Conservation (phyloP, 2,797 vertebrate genomes). For the Pangasius sanitwongsei region DNA sequence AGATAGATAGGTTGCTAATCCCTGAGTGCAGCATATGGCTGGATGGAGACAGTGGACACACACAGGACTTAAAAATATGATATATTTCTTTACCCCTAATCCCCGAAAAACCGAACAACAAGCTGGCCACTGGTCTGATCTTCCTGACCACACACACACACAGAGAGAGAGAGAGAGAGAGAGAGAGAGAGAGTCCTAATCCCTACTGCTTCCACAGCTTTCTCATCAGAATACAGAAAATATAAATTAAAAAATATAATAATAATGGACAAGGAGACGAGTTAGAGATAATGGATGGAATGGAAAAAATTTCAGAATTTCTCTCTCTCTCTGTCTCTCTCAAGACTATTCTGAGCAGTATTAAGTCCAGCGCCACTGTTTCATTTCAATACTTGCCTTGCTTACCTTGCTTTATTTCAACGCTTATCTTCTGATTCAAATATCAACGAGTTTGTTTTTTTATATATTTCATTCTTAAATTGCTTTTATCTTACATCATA, state of each 20-base stretch:
- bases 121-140: constrained; percentile 70
- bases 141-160: neutral
- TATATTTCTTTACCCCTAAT: neutral
- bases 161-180: neutral
- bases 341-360: too few relatives aligned
- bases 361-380: neutral
- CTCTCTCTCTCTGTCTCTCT: neutral
- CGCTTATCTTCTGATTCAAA: neutral
- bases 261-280: neutral
- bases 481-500: neutral
- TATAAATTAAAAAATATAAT: neutral
- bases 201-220: neutral
- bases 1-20: constrained; percentile 45
- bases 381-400: too few relatives aligned
- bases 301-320: neutral
- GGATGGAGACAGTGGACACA: neutral
- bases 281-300: neutral
- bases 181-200: neutral
- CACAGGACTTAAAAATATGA: neutral
- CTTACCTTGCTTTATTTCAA: neutral
- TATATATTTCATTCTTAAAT: neutral
- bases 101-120: constrained; percentile 60
- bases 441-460: neutral
- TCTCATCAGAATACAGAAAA: neutral
- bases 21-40: neutral